Evolutionary conservation across 2,797 vertebrate genomes (phyloP), one percentile per base, ranked within the genome.

Genomic region (Mus caroli): DNA sequence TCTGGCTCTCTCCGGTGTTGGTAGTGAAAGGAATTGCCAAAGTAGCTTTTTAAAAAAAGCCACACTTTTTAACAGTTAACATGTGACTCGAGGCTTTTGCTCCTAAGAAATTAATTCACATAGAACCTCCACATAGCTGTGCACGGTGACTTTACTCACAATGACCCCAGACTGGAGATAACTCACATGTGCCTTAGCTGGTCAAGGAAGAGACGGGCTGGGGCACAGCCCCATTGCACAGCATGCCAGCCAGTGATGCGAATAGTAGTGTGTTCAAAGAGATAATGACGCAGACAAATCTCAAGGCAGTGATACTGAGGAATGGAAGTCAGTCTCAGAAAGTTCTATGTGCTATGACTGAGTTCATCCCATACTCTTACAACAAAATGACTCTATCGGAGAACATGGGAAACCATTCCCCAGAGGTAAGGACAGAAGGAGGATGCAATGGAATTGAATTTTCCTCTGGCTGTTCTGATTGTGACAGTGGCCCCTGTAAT

Each of bases 41-140:
- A 19, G 17, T 84, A 56, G 37, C 19, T 20, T 26, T 14, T 54
- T 7, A 73, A 90, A 58, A 94, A 9, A 11, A 24, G 7, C 8
- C 46, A 50, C 14, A 54, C 80, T 85, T 93, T 93, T 94, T 89
- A 94, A 90, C 6, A 52, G 14, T 71, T 78, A 91, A 46, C 12
- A 34, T 26, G 20, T 31, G 58, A 83, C 19, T 26, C 1, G 31
- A 26, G 52, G 82, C 69, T 78, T 13, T 67, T 50, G 82, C 50
- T 12, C 28, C 26, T 26, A 87, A n/a, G 19, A n/a, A 26, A 20
- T 82, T 26, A 77, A 2, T 85, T 87, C 4, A 2, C 54, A 76
- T 37, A 64, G 87, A 71, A 52, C 2, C 10, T 88, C 40, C 79
- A 40, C 24, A 87, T 20, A 58, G 40, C 80, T 14, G 12, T 71